Evolutionary conservation across 1,140 invertebrate genomes (phyloP).

Genomic region (Spodoptera frugiperda): DNA sequence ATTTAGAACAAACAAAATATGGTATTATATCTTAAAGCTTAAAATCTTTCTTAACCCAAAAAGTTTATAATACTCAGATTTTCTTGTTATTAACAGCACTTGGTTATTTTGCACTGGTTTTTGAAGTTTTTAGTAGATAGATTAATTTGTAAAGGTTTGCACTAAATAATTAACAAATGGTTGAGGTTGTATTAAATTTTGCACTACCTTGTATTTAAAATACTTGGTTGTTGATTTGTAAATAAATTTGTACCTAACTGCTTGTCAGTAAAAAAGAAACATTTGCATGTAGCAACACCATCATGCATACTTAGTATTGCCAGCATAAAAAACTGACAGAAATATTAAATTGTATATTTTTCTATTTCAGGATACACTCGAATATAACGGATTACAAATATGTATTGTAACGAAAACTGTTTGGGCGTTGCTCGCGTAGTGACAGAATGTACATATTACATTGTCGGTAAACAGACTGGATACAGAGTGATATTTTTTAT

Average conservation of each 20-base stretch:
- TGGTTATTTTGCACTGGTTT: neutral
- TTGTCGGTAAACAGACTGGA: slow-evolving; percentile 52
- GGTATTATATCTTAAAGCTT: no score
- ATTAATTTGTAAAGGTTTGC: neutral
- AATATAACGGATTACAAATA: slow-evolving; percentile 81
- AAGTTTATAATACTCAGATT: neutral
- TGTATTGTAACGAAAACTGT: slow-evolving; percentile 77
- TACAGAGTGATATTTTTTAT: slow-evolving; percentile 69
- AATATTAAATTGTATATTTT: slow-evolving; percentile 55
- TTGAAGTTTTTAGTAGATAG: no score
- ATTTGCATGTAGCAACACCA: slow-evolving; percentile 29
- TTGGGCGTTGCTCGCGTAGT: slow-evolving; percentile 74
- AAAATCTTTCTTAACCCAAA: neutral
- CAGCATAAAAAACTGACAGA: slow-evolving; percentile 33
- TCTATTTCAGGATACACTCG: slow-evolving; percentile 80
- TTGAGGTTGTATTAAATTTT: neutral
- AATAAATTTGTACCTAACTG: slow-evolving; percentile 1
- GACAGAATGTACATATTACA: slow-evolving; percentile 43
- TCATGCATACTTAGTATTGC: neutral
- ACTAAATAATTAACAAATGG: neutral
- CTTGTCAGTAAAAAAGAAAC: slow-evolving; percentile 11
- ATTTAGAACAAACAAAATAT: no score
- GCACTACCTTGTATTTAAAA: neutral
- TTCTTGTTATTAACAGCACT: neutral
- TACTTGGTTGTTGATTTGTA: slow-evolving; percentile 6